Evolutionary conservation across 1,140 invertebrate species (phyloP).

Genomic region (Papilio polyxenes): DNA sequence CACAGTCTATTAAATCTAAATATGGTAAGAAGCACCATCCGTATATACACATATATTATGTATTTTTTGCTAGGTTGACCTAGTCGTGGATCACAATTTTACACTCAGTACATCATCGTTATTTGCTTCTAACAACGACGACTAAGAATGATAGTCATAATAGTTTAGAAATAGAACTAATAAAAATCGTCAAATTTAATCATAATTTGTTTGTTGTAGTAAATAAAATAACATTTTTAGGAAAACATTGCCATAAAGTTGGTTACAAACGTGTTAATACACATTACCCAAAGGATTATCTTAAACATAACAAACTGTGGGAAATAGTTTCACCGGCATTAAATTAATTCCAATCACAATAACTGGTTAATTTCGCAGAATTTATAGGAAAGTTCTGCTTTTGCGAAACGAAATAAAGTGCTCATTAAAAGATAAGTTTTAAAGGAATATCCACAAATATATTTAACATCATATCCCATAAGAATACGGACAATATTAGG

Average conservation of each 20-base stretch:
- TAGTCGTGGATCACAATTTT: background rate
- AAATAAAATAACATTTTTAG: no score
- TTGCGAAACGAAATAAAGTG: background rate
- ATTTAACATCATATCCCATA: background rate
- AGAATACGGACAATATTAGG: background rate
- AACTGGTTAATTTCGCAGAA: background rate
- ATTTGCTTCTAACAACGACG: no score
- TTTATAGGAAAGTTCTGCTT: background rate
- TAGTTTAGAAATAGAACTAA: no score
- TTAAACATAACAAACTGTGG: background rate
- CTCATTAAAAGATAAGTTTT: background rate
- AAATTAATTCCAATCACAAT: background rate
- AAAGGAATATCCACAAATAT: background rate
- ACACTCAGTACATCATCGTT: background rate
- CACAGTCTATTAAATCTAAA: background rate
- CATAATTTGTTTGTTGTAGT: no score
- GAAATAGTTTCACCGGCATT: background rate
- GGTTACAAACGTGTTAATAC: background rate
- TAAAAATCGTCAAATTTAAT: no score
- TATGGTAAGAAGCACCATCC: background rate
- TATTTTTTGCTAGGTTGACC: background rate
- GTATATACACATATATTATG: background rate
- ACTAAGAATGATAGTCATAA: no score
- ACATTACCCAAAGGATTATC: background rate
- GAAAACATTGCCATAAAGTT: background rate